Percentiles rank a stretch among this genome's conserved stretches.
Evolutionary conservation across 2,888 invertebrate genomes (phyloP).

Genomic region (Emesis castigata): DNA sequence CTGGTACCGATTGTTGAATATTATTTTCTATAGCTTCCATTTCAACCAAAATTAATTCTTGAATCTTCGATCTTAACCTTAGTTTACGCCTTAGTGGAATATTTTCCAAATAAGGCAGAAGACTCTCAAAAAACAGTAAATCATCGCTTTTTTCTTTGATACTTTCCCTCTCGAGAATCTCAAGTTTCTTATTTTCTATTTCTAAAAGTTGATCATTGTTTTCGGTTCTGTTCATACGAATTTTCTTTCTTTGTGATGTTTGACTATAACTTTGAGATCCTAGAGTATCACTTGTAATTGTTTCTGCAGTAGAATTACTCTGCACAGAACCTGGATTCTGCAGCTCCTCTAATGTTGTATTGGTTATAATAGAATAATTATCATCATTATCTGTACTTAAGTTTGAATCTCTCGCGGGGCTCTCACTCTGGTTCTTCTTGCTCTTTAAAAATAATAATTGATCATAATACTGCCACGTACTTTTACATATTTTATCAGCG

Average conservation of each 20-base stretch:
- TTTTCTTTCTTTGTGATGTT: conserved; percentile 53
- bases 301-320: no score
- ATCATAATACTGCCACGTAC: not conserved
- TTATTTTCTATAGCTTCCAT: conserved; percentile 56
- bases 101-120: conserved; percentile 65
- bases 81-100: conserved; percentile 66
- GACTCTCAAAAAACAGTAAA: conserved; percentile 68
- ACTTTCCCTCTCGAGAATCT: conserved; percentile 55
- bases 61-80: conserved; percentile 66
- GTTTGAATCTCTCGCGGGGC: no score
- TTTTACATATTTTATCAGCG: conserved; percentile 40
- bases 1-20: not conserved
- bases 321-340: no score
- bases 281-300: not conserved
- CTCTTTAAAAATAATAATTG: no score
- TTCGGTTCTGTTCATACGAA: conserved; percentile 42
- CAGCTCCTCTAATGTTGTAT: no score
- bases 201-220: conserved; percentile 30
- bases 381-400: no score
- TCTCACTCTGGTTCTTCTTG: no score
- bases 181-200: conserved; percentile 40
- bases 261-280: conserved; percentile 37
- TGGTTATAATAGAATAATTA: no score
- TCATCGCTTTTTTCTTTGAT: conserved; percentile 62
- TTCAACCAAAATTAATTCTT: conserved; percentile 67